phyloP scores from a whole-genome alignment of 2,113 vertebrate species.

The Thomomys bottae region DNA sequence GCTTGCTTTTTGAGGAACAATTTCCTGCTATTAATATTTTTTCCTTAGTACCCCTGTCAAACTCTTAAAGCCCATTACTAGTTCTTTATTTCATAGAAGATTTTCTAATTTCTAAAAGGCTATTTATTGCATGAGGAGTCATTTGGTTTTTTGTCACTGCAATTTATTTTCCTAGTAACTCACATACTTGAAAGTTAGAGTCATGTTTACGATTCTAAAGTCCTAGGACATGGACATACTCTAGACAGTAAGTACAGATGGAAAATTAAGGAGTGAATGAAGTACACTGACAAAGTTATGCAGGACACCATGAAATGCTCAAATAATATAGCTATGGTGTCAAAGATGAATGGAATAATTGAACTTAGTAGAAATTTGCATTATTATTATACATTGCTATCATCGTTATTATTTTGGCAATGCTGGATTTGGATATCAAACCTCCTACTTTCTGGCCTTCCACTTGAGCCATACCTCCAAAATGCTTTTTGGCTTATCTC shows the following conservation, averaged over 20 bases:
- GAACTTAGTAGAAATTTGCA: slow-evolving; percentile 41
- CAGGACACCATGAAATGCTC: not conserved
- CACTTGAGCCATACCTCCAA: too few species aligned
- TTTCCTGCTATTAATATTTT: not conserved
- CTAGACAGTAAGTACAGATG: not conserved
- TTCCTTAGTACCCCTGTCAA: not conserved
- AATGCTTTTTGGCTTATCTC: too few species aligned
- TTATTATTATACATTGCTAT: too few species aligned
- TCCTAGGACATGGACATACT: not conserved
- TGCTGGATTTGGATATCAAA: too few species aligned
- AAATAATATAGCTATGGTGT: not conserved
- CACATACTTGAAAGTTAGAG: not conserved
- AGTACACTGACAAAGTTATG: not conserved
- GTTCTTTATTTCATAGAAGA: not conserved
- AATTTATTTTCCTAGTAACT: not conserved
- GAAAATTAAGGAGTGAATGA: not conserved
- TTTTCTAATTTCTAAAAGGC: not conserved
- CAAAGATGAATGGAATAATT: not conserved
- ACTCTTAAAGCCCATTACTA: not conserved
- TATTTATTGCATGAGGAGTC: not conserved
- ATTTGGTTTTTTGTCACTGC: not conserved
- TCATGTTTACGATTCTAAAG: not conserved
- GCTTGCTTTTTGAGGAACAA: not conserved
- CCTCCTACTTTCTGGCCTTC: too few species aligned
- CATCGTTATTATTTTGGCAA: too few species aligned